Percentiles rank a stretch among this genome's conserved stretches.
Conservation (phyloP, 1,140 invertebrate species). For the Macrostomum lignano region DNA sequence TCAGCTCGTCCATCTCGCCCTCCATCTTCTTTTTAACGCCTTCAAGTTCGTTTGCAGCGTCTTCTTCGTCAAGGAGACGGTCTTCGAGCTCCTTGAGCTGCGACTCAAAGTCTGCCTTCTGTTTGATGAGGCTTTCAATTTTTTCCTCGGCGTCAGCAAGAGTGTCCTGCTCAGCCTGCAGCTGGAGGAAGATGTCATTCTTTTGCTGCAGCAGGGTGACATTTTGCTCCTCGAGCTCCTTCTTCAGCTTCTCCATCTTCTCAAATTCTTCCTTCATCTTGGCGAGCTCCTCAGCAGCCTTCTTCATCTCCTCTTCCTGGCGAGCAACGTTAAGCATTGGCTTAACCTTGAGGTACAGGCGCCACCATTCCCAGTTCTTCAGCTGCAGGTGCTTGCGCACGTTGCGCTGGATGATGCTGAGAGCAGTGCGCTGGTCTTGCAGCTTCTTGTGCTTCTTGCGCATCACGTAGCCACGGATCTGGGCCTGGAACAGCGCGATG, state of each 20-base stretch:
- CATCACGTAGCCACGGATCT: constrained; percentile 55
- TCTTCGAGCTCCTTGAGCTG: constrained; percentile 88
- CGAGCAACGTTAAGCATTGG: constrained; percentile 87
- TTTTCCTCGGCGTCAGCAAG: constrained; percentile 59
- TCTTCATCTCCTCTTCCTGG: constrained; percentile 90
- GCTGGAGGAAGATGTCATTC: constrained; percentile 49
- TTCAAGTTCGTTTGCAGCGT: constrained; percentile 62
- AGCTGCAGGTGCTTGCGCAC: constrained; percentile 81
- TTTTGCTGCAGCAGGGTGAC: constrained; percentile 57
- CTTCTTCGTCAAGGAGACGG: constrained; percentile 69
- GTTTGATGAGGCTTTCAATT: constrained; percentile 60
- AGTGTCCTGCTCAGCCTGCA: constrained; percentile 39
- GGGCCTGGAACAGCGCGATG: constrained; percentile 87
- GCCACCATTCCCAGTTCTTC: constrained; percentile 98
- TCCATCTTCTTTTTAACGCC: constrained; percentile 80
- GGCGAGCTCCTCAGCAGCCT: constrained; percentile 72
- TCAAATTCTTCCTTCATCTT: constrained; percentile 72
- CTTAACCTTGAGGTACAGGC: constrained; percentile 88
- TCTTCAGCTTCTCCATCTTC: constrained; percentile 72
- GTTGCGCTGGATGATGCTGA: constrained; percentile 91
- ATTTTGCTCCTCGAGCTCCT: constrained; percentile 75
- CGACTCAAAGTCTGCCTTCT: constrained; percentile 79
- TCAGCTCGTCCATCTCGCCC: constrained; percentile 59
- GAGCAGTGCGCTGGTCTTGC: constrained; percentile 78
- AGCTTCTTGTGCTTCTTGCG: constrained; percentile 73